Conservation (phyloP, 1,140 invertebrate genomes). For the Euura lappo region DNA sequence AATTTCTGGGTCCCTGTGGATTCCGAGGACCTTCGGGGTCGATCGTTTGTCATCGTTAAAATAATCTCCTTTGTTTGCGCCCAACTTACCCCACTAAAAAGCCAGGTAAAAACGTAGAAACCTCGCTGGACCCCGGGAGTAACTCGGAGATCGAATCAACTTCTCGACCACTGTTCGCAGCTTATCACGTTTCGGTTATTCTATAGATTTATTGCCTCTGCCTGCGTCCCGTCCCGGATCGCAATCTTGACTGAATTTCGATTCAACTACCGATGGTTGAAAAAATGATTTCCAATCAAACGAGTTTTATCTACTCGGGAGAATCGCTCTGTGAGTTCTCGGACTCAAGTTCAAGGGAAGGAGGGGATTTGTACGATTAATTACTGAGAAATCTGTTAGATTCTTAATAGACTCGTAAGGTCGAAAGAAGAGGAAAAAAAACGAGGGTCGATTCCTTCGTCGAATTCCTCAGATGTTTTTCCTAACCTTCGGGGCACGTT, state of each 20-base stretch:
- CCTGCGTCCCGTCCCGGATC: neutral
- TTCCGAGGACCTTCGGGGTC: slow-evolving; percentile 3
- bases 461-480: neutral
- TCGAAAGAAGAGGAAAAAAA: neutral
- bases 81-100: slow-evolving; percentile 17
- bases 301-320: too few species aligned
- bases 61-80: slow-evolving; percentile 41
- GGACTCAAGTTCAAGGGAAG: too few species aligned
- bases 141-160: neutral
- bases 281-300: neutral
- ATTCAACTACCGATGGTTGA: neutral
- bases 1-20: slow-evolving; percentile 30
- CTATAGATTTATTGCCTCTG: neutral
- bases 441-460: neutral
- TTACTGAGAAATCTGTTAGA: neutral
- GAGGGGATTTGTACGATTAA: neutral
- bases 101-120: neutral
- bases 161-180: neutral
- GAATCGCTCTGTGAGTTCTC: too few species aligned
- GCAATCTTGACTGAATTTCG: neutral
- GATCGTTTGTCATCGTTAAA: slow-evolving; percentile 53
- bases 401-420: neutral
- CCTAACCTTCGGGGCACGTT: neutral
- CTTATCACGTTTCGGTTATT: slow-evolving; percentile 1
- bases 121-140: neutral